Base-by-base conservation (phyloP, 2,113 vertebrate species). In the Sylvietta virens region DNA sequence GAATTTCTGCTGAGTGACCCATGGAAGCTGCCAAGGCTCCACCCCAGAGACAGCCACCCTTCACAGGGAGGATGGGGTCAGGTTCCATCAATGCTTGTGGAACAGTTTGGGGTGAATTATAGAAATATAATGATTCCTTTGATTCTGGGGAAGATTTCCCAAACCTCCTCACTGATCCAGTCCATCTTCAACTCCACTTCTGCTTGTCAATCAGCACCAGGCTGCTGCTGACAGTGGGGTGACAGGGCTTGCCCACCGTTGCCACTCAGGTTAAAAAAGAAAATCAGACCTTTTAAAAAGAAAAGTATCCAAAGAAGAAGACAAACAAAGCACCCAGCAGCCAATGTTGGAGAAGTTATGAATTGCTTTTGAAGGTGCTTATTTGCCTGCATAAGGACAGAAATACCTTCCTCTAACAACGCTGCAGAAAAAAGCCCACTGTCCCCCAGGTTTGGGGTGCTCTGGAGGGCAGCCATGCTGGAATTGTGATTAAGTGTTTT, bases 401-500 rank as follows among this genome's bases (percentile, higher is more conserved):
- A 51, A 67, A 26, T 70, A 50, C 53, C 71, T 81, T 94, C 73
- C 37, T 86, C 54, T 84, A 50, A 70, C 16, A 85, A 58, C 53
- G 47, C 81, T 81, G 51, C 11, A 82, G 74, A 39, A 37, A 78
- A 81, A 83, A 62, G 30, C 0, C 0, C 42, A 66, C 66, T 0
- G 3, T 93, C 35, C 64, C 69, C 51, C 35, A 48, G 6, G 73
- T 90, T 91, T 31, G 37, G 95, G 92, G 88, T 19, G n/a, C 92
- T 85, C 88, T 96, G 96, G 94, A 95, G 86, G 87, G 86, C 89
- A 97, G 95, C 95, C 95, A 91, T 4, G 4, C 71, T 94, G 88
- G 88, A 97, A 91, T 37, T 78, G 92, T 96, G 94, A 96, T 97
- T 92, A 97, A 97, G 94, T 96, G 94, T 91, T 96, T 94, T 72